A percentile compares a stretch with the other conserved stretches of the same genome.
Conservation (phyloP, 1,140 invertebrate species). For the Monomorium pharaonis region DNA sequence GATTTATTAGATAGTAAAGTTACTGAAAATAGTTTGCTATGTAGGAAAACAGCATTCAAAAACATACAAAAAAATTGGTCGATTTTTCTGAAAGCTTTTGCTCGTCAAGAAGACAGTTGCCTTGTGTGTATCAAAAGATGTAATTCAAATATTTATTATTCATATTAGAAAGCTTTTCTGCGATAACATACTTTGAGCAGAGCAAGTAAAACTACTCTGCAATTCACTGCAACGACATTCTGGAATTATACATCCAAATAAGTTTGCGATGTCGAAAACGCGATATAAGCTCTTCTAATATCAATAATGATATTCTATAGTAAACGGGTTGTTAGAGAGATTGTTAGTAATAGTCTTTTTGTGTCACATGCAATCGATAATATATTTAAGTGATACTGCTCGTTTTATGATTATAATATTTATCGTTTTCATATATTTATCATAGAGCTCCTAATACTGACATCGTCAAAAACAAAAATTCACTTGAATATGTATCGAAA, state of each 20-base stretch:
- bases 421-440: conserved; percentile 45
- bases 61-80: conserved; percentile 22
- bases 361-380: conserved; percentile 7
- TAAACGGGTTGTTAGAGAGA: conserved; percentile 3
- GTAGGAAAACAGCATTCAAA: conserved; percentile 25
- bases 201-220: neutral
- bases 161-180: conserved; percentile 12
- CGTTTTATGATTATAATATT: neutral
- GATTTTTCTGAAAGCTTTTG: conserved; percentile 12
- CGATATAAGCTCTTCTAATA: neutral
- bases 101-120: conserved; percentile 19
- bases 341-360: conserved; percentile 8
- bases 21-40: conserved; percentile 34
- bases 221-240: neutral
- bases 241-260: neutral
- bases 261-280: neutral
- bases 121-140: neutral
- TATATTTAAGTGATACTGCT: conserved; percentile 35
- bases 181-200: neutral
- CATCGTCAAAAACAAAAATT: conserved; percentile 43
- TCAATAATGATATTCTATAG: conserved; percentile 6
- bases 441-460: conserved; percentile 45
- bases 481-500: neutral
- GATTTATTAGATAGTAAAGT: conserved; percentile 12
- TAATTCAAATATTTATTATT: neutral